Evolutionary conservation across 2,797 vertebrate species (phyloP), one percentile per base, ranked within the genome.

Genomic region (Chrosomus eos): DNA sequence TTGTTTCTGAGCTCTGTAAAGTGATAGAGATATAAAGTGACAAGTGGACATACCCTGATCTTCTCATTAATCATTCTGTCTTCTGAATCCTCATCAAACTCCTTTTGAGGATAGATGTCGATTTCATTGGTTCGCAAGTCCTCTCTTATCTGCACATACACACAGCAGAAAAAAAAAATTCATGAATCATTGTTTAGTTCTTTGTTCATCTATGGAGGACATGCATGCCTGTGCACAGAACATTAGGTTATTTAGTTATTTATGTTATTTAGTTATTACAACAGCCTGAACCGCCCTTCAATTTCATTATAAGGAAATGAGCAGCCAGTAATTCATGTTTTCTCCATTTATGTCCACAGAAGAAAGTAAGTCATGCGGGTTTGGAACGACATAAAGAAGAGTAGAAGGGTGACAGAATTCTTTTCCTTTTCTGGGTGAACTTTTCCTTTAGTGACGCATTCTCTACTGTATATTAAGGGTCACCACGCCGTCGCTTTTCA

Each of bases 71-170:
- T 95, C 84, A 95, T 89, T 74, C 95, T 92, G 91, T 97, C 96
- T 84, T 97, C 96, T 0, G 95, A 91, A 43, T 97, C 96, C 88
- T 97, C 96, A 16, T 97, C 96, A 87, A 97, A 97, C 90, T 96
- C 95, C 83, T 95, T 96, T 91, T 97, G 96, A 23, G 96, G 96
- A 70, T 97, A 97, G 80, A 97, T 94, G 0, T 97, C 95, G 0
- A 97, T 97, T 60, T 95, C 96, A 0, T 97, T 95, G 91, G 94
- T 94, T 8, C 95, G 92, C 48, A 97, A 94, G 86, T 97, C 96
- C 0, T 95, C 95, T 3, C 93, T 95, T 90, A 97, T 97, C 96
- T 97, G 77, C 16, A 48, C 31, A 81, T n/a, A 23, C 31, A 74
- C 7, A 64, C 23, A 19, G 9, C 4, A 28, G 48, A 60, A 18